Conservation (phyloP, 1,140 invertebrate species). For the Nasonia longicornis region DNA sequence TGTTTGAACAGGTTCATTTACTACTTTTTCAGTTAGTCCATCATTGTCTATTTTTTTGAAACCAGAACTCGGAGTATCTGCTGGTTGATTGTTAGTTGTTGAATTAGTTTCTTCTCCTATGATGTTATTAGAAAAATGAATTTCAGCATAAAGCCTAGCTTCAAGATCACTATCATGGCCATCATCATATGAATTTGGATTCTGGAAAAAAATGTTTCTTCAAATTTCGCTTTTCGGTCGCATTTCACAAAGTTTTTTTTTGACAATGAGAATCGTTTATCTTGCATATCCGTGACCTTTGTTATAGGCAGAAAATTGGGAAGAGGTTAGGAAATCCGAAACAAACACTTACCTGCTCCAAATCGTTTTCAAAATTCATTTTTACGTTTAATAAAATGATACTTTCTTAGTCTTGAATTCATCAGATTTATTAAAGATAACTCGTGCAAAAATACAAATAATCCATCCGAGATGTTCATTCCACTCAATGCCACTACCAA, state of each 20-base stretch:
- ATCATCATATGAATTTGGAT: conserved; percentile 40
- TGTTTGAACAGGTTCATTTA: neutral
- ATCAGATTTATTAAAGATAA: neutral
- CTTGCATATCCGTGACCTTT: neutral
- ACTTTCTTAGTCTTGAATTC: neutral
- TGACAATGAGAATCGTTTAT: neutral
- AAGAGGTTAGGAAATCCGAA: conserved; percentile 28
- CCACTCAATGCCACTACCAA: neutral
- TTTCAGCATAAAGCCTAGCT: conserved; percentile 55
- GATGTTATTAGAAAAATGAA: conserved; percentile 54
- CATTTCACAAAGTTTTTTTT: neutral
- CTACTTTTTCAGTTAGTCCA: neutral
- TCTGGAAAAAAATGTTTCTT: conserved; percentile 20
- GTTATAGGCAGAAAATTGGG: neutral
- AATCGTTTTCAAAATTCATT: conserved; percentile 14
- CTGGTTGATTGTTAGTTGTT: neutral
- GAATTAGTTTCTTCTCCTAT: conserved; percentile 11
- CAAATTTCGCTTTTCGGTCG: neutral
- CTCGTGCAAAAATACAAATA: neutral
- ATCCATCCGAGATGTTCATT: neutral
- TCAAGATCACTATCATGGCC: conserved; percentile 56
- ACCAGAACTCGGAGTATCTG: neutral
- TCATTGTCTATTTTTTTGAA: neutral
- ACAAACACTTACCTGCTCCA: conserved; percentile 5
- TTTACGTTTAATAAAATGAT: conserved; percentile 13